phyloP scores from a whole-genome alignment of 2,797 vertebrate genomes.

The Potorous gilbertii region DNA sequence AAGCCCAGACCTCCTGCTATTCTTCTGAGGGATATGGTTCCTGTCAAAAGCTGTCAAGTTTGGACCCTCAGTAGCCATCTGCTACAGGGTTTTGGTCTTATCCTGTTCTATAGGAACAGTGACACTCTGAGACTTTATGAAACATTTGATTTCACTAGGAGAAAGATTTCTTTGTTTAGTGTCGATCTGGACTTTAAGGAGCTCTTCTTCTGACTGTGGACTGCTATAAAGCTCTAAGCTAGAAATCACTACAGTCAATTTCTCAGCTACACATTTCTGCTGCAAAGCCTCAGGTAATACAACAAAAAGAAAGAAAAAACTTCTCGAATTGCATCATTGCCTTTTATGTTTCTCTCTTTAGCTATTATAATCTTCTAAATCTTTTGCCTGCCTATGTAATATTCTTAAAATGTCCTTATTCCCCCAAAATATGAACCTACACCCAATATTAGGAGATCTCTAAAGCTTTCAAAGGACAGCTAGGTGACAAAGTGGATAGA shows the following conservation, averaged over 20 bases:
- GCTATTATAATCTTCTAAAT: not conserved
- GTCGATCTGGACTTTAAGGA: not conserved
- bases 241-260: not conserved
- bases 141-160: not conserved
- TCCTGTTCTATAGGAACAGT: not conserved
- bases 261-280: not conserved
- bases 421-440: not conserved
- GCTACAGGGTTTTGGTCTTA: not conserved
- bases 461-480: not conserved
- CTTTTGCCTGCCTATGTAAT: not conserved
- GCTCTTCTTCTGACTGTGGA: not conserved
- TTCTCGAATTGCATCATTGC: not conserved
- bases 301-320: not conserved
- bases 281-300: not conserved
- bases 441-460: not conserved
- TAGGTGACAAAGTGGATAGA: not conserved
- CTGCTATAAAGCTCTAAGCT: not conserved
- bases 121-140: not conserved
- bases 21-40: not conserved
- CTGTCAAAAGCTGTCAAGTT: not conserved
- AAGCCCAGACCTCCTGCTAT: not conserved
- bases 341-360: not conserved
- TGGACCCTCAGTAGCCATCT: not conserved
- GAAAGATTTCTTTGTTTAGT: not conserved
- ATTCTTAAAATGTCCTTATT: not conserved